phyloP scores from a whole-genome alignment of 2,888 invertebrate genomes.

The Homarus gammarus region DNA sequence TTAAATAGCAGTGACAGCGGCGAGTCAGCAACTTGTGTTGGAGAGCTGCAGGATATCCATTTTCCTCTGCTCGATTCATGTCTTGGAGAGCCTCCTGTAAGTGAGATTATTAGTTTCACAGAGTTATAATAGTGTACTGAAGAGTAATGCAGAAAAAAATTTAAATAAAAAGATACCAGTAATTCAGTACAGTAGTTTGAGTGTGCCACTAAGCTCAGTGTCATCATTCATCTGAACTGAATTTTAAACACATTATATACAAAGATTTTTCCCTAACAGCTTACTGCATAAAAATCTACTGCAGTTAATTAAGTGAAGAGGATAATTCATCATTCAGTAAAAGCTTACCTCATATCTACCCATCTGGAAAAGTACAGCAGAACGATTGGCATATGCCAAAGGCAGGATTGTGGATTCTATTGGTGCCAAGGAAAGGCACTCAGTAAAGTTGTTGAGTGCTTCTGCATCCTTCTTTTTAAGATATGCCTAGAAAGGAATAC shows the following conservation, averaged over 20 bases:
- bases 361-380: slow-evolving; percentile 73
- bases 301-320: too few species aligned
- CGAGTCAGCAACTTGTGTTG: slow-evolving; percentile 53
- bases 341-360: slow-evolving; percentile 63
- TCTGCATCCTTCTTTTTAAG: slow-evolving; percentile 54
- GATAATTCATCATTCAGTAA: too few species aligned
- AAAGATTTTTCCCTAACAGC: too few species aligned
- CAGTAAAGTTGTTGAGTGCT: slow-evolving; percentile 39
- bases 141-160: neutral
- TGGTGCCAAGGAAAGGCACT: slow-evolving; percentile 64
- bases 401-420: slow-evolving; percentile 54
- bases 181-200: neutral
- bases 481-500: slow-evolving; percentile 52
- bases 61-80: slow-evolving; percentile 50
- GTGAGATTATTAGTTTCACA: neutral
- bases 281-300: too few species aligned
- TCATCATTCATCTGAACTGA: too few species aligned
- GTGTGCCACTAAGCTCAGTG: neutral
- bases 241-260: too few species aligned
- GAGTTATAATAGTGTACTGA: neutral
- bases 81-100: slow-evolving; percentile 60
- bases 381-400: slow-evolving; percentile 69
- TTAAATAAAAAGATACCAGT: neutral
- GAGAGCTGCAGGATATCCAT: slow-evolving; percentile 45
- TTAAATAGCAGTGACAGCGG: slow-evolving; percentile 34